phyloP scores from a whole-genome alignment of 1,140 invertebrate genomes.

The Chionoecetes opilio region DNA sequence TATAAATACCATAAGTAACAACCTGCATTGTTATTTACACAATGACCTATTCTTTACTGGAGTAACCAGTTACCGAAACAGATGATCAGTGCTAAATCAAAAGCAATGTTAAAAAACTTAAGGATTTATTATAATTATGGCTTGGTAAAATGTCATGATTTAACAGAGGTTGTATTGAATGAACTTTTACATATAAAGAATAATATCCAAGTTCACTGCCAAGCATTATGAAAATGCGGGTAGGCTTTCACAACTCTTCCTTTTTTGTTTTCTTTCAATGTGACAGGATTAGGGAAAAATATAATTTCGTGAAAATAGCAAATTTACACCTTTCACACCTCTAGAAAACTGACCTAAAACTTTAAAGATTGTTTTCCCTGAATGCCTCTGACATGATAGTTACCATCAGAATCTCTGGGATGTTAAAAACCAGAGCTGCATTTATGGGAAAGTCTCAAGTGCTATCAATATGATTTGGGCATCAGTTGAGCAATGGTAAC shows the following conservation, averaged over 20 bases:
- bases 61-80: not conserved
- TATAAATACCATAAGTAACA: too few species aligned
- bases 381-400: slow-evolving; percentile 57
- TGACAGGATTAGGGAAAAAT: slow-evolving; percentile 67
- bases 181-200: slow-evolving; percentile 69
- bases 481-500: slow-evolving; percentile 63
- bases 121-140: slow-evolving; percentile 76
- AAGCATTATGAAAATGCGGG: slow-evolving; percentile 61
- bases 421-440: slow-evolving; percentile 43
- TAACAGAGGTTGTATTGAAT: slow-evolving; percentile 60
- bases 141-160: slow-evolving; percentile 76
- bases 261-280: too few species aligned
- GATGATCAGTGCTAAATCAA: slow-evolving; percentile 48
- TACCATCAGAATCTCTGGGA: slow-evolving; percentile 45
- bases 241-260: slow-evolving; percentile 68
- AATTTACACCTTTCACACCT: slow-evolving; percentile 64
- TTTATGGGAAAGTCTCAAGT: slow-evolving; percentile 7
- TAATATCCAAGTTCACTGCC: slow-evolving; percentile 66
- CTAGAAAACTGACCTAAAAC: slow-evolving; percentile 54
- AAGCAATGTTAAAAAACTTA: slow-evolving; percentile 68
- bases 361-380: slow-evolving; percentile 50
- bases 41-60: too few species aligned
- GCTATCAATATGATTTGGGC: slow-evolving; percentile 41
- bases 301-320: slow-evolving; percentile 70
- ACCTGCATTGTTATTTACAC: too few species aligned